Evolutionary conservation across 2,888 invertebrate species (phyloP).

Genomic region (Pelosia muscerda): DNA sequence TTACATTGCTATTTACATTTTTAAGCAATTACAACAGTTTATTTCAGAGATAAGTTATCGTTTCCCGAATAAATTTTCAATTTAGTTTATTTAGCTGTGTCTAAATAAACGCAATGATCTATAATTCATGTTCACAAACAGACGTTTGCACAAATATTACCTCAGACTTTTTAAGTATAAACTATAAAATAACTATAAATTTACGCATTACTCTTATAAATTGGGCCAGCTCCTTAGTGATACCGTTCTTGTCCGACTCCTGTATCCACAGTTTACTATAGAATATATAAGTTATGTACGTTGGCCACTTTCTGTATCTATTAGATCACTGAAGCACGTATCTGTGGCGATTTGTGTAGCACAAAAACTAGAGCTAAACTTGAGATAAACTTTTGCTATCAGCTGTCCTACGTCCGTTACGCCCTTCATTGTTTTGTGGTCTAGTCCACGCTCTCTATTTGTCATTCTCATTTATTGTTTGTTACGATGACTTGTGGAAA

Average conservation of each 20-base stretch:
- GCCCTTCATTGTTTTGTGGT: constrained; percentile 31
- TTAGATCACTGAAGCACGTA: constrained; percentile 59
- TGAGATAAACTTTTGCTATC: constrained; percentile 36
- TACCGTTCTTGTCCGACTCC: constrained; percentile 75
- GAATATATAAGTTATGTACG: constrained; percentile 52
- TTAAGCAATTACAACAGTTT: neutral
- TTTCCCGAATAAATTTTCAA: neutral
- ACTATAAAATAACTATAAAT: too few species aligned
- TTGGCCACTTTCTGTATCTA: constrained; percentile 65
- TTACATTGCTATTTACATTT: neutral
- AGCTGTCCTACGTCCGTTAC: constrained; percentile 50
- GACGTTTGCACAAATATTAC: too few species aligned
- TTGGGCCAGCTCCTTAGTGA: constrained; percentile 66
- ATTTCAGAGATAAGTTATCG: neutral
- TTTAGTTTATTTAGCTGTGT: neutral
- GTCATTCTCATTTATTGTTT: constrained; percentile 55
- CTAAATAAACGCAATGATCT: neutral
- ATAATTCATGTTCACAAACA: neutral
- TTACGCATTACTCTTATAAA: constrained; percentile 15
- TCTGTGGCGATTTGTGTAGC: constrained; percentile 14
- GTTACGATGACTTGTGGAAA: too few species aligned
- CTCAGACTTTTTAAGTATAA: too few species aligned
- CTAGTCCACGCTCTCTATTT: constrained; percentile 1
- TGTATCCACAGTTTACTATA: constrained; percentile 72
- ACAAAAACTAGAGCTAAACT: constrained; percentile 49